phyloP scores from a whole-genome alignment of 2,888 invertebrate genomes.

The Polietes domitor region DNA sequence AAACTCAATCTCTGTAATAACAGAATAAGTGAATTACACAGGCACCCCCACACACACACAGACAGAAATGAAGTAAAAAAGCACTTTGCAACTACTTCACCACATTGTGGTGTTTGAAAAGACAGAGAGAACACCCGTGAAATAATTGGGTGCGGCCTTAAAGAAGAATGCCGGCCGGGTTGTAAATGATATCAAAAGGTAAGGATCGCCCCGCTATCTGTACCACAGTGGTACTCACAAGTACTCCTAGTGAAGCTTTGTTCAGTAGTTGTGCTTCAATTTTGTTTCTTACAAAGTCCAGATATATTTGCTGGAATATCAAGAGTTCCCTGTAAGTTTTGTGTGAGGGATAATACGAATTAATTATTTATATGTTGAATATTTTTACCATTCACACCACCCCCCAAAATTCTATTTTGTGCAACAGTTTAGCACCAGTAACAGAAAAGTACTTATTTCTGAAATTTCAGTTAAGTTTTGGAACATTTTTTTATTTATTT shows the following conservation, averaged over 20 bases:
- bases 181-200: slow-evolving; percentile 1
- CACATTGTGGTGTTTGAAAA: too few species aligned
- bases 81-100: slow-evolving; percentile 4
- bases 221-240: background rate
- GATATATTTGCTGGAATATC: too few species aligned
- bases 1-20: slow-evolving; percentile 9
- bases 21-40: slow-evolving; percentile 1
- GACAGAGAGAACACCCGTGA: background rate
- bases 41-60: background rate
- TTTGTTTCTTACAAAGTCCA: background rate
- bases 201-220: background rate
- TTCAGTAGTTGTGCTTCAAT: background rate
- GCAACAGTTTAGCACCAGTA: too few species aligned
- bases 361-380: too few species aligned
- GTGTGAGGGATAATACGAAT: too few species aligned
- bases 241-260: background rate
- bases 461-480: too few species aligned
- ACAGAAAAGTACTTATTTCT: too few species aligned
- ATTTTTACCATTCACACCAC: too few species aligned
- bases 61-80: background rate
- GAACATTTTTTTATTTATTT: too few species aligned
- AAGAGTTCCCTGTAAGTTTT: too few species aligned
- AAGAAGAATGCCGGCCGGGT: background rate
- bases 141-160: slow-evolving; percentile 52
- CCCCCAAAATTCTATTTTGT: too few species aligned